Evolutionary conservation across 2,888 invertebrate genomes (phyloP).

Genomic region (Carpatolechia fugitivella): DNA sequence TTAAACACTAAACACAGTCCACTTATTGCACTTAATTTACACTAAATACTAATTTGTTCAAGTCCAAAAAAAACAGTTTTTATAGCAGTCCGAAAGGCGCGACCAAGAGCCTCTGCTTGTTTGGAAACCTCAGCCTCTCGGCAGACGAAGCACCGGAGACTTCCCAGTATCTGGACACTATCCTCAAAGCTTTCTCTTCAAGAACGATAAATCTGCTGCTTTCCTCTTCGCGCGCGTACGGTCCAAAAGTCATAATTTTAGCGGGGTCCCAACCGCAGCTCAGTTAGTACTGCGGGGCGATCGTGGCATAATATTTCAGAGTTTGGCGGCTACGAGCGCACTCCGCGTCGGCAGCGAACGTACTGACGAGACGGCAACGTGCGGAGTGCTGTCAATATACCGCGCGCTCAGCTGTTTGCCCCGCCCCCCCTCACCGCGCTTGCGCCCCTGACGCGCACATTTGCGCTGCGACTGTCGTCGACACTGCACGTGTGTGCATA

Average conservation of each 20-base stretch:
- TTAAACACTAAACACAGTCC: conserved; percentile 68
- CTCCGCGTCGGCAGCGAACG: conserved; percentile 72
- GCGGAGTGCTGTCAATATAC: conserved; percentile 79
- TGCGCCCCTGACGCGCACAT: conserved; percentile 49
- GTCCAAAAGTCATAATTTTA: conserved; percentile 79
- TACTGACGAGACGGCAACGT: conserved; percentile 78
- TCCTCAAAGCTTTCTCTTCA: conserved; percentile 71
- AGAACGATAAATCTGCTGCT: conserved; percentile 69
- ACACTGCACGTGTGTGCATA: conserved; percentile 28
- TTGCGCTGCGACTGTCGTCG: conserved; percentile 22
- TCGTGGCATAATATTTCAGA: conserved; percentile 62
- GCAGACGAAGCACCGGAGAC: conserved; percentile 60
- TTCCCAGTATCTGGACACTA: conserved; percentile 76
- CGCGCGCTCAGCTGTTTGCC: conserved; percentile 80
- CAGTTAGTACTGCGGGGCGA: conserved; percentile 70
- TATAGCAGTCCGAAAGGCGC: conserved; percentile 63
- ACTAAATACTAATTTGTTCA: conserved; percentile 50
- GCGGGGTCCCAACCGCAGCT: conserved; percentile 68
- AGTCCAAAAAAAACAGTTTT: conserved; percentile 51
- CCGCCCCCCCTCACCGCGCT: conserved; percentile 56
- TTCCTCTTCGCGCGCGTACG: conserved; percentile 66
- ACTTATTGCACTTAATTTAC: conserved; percentile 66
- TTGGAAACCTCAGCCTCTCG: conserved; percentile 67
- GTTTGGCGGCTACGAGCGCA: conserved; percentile 64
- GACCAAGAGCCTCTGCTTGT: conserved; percentile 53